Evolutionary conservation across 2,888 invertebrate species (phyloP), one percentile per base, ranked within the genome.

Genomic region (Tortrix viridana): DNA sequence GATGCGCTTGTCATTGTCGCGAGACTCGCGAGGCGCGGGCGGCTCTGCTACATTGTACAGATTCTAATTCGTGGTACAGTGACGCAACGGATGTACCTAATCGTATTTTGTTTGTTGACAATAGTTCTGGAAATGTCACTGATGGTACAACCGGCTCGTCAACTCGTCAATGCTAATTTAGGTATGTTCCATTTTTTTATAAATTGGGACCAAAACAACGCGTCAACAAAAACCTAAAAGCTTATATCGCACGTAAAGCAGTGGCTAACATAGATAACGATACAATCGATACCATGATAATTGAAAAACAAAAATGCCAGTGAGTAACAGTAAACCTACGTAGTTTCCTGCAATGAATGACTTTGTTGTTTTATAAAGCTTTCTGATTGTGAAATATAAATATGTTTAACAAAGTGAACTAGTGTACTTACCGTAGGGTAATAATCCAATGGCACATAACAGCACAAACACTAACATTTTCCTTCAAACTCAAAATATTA

Each of bases 1-100:
- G 89, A 89, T 88, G 88, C 85, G 89, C 83, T 81, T 72, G 77
- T 64, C 56, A 69, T 65, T 65, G 70, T 69, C 64, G 72, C 65
- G 69, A 65, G 69, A 70, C 63, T 74, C 67, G 86, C 81, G 81
- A 3, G 84, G 82, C 80, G 83, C 64, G 65, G 65, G 71, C 72
- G 75, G 71, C 71, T 69, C 67, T n/a, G 22, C 68, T 69, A 74
- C 75, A 76, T 75, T 75, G 76, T 75, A 75, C 69, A 71, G 78
- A 81, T 80, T 77, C 74, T 78, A 76, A 76, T 72, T 71, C 61
- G 70, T 86, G 81, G 79, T 74, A 81, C 79, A 84, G 84, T 72
- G 70, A 58, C 47, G 56, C 50, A 66, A 65, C 54, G 58, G 60
- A 65, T 60, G 49, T 57, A n/a, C n/a, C n/a, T n/a, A 52, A 53